phyloP scores from a whole-genome alignment of 2,888 invertebrate genomes.

The Andrena minutula region DNA sequence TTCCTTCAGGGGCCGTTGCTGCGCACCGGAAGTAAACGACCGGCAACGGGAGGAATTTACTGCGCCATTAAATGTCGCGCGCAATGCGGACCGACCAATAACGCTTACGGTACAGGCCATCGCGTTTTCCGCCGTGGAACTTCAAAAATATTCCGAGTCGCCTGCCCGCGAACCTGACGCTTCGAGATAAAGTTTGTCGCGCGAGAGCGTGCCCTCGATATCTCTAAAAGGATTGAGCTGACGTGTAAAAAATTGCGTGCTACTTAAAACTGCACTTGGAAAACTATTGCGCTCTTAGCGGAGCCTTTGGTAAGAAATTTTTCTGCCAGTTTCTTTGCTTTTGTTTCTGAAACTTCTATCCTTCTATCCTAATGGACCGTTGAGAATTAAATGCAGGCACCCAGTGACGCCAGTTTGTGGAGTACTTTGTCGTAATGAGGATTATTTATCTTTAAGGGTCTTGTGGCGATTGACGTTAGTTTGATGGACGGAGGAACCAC shows the following conservation, averaged over 20 bases:
- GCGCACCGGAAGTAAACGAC: conserved; percentile 33
- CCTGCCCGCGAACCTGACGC: neutral
- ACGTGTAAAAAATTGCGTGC: too few species aligned
- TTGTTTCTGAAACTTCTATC: too few species aligned
- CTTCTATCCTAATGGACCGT: conserved; percentile 1
- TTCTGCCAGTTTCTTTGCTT: too few species aligned
- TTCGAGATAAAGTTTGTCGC: neutral
- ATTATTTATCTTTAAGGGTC: neutral
- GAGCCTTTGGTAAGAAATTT: too few species aligned
- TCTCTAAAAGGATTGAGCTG: neutral
- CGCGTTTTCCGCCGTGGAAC: conserved; percentile 12
- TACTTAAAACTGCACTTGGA: too few species aligned
- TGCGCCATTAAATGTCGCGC: conserved; percentile 52
- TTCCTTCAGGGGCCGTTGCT: conserved; percentile 23
- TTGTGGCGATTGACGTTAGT: neutral
- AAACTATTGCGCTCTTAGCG: too few species aligned
- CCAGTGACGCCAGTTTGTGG: neutral
- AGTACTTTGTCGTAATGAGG: neutral
- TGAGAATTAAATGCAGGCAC: neutral
- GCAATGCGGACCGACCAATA: conserved; percentile 39
- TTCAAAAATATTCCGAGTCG: conserved; percentile 33
- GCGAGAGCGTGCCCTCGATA: neutral
- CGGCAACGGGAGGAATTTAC: conserved; percentile 53
- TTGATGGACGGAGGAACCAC: neutral
- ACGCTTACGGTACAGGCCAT: conserved; percentile 24